Evolutionary conservation across 2,113 vertebrate species (phyloP).

Genomic region (Gulo gulo): DNA sequence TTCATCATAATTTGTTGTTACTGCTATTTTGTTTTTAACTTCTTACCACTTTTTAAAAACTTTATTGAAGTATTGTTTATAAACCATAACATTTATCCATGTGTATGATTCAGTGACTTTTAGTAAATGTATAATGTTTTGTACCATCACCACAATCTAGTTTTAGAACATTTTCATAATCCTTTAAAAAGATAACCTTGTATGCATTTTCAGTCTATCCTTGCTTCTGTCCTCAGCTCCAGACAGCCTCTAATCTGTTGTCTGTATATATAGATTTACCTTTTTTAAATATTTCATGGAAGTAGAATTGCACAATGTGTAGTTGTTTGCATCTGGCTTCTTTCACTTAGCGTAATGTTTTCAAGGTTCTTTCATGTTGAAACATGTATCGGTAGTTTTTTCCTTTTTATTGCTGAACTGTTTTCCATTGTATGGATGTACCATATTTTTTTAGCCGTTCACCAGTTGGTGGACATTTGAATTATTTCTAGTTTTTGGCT

Average conservation of each 20-base stretch:
- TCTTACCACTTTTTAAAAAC: not conserved
- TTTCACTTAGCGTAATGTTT: not conserved
- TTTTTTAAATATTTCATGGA: not conserved
- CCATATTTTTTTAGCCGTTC: not conserved
- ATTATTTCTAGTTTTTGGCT: not conserved
- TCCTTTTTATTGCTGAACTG: constrained; percentile 20
- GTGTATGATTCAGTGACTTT: not conserved
- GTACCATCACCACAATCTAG: not conserved
- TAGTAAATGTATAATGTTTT: not conserved
- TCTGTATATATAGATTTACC: not conserved
- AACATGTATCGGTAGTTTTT: not conserved
- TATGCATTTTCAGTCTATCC: not conserved
- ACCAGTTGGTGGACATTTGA: not conserved
- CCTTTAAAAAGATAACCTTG: not conserved
- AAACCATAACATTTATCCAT: not conserved
- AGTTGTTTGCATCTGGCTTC: not conserved
- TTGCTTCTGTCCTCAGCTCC: not conserved
- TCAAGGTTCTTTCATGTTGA: not conserved
- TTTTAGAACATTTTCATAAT: not conserved
- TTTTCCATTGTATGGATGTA: not conserved
- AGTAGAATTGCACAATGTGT: not conserved
- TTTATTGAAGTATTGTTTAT: constrained; percentile 22
- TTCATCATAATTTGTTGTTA: not conserved
- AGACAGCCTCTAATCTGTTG: not conserved
- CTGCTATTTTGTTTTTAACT: not conserved